A percentile compares a stretch with the other conserved stretches of the same genome.
phyloP scores from a whole-genome alignment of 2,113 vertebrate genomes.

The Proterorhinus semilunaris region DNA sequence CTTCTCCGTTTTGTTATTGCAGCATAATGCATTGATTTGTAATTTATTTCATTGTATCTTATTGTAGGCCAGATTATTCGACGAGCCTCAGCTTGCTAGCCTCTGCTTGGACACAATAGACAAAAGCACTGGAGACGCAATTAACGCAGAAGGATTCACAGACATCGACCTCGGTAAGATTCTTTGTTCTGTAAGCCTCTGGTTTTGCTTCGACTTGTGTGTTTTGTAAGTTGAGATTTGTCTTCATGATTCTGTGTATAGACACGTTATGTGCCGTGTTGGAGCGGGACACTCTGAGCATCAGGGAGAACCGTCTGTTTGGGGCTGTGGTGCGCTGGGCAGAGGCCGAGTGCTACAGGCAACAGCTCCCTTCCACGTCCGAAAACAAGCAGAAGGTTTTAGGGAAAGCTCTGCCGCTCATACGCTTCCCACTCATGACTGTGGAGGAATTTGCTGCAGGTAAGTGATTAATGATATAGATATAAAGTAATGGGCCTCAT shows the following conservation, averaged over 20 bases:
- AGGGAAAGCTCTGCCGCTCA: constrained; percentile 89
- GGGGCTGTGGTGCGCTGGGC: constrained; percentile 93
- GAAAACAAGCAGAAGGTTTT: constrained; percentile 93
- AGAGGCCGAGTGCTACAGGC: constrained; percentile 91
- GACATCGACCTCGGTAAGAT: constrained; percentile 88
- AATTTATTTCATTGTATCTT: background rate
- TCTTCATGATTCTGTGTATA: constrained; percentile 47
- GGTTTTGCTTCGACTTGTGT: background rate
- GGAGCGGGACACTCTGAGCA: constrained; percentile 92
- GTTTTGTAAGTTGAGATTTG: background rate
- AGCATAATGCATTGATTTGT: background rate
- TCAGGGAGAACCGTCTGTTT: constrained; percentile 91
- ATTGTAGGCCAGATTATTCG: constrained; percentile 87
- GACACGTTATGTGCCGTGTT: constrained; percentile 91
- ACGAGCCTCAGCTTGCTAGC: constrained; percentile 92
- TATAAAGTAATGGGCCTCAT: background rate
- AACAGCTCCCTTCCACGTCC: constrained; percentile 85
- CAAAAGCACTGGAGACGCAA: constrained; percentile 90
- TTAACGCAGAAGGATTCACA: constrained; percentile 92
- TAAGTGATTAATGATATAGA: constrained; percentile 50
- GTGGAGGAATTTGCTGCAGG: constrained; percentile 94
- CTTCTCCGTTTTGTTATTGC: no score
- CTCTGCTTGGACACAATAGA: constrained; percentile 94
- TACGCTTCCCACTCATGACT: constrained; percentile 94
- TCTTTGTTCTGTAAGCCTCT: background rate